Evolutionary conservation across 64 coral and sea anemone species (phyloP), one percentile per base, ranked within the genome.

Genomic region (Pachyseris speciosa): DNA sequence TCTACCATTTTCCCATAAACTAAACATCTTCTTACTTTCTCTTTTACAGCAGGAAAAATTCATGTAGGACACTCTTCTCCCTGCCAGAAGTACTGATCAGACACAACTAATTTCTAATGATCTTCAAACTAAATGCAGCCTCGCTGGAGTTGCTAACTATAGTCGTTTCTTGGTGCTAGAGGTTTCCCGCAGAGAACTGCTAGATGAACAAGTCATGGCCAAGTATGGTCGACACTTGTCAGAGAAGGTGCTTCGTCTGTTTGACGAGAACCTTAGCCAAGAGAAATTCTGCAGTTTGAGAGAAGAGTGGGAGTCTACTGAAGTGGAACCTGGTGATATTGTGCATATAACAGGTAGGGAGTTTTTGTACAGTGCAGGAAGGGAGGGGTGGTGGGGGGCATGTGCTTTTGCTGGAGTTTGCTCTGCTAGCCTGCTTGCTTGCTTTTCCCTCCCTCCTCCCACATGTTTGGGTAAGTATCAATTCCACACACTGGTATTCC

Each of bases 291-390:
- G 91, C 70, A 94, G 94, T 75, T 69, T 98, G 50, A 39, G 95
- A 37, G 91, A 94, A 52, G 95, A 98, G 24, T 98, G 95, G 95
- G 95, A 98, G 41, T 74, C 80, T 83, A 98, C 87, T 24, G 95
- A 98, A 83, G 87, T 98, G 53, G 95, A 98, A 51, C 95, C 95
- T 40, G 95, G 95, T 74, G 95, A 98, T 50, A 55, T 98, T 83
- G 95, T 98, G 20, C 95, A 98, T 69, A 67, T 98, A 11, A 98
- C 95, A 64, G 95, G 95, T 96, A 53, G 13, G 84, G 31, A 4
- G n/a, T 61, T 16, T 25, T 61, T 27, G 20, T n/a, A n/a, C n/a
- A n/a, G n/a, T n/a, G n/a, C n/a, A n/a, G n/a, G n/a, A n/a, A n/a
- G n/a, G n/a, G n/a, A n/a, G n/a, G n/a, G n/a, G n/a, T n/a, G n/a